Evolutionary conservation across 2,113 vertebrate genomes (phyloP).

Genomic region (Grantiella picta): DNA sequence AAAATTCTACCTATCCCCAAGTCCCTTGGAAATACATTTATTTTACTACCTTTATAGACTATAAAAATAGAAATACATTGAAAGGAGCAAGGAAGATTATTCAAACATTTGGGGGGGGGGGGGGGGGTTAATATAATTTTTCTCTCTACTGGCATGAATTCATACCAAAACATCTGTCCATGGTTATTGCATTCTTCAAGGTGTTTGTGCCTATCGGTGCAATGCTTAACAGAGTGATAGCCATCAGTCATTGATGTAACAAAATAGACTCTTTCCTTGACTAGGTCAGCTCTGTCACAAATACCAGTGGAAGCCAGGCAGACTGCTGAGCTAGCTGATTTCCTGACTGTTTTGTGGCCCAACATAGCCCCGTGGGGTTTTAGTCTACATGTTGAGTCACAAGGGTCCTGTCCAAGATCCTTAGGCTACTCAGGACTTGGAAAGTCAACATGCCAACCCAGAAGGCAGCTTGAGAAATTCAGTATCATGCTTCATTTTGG

Average conservation of each 20-base stretch:
- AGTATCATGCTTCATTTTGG: neutral
- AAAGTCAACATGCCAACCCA: neutral
- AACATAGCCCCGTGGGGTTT: fast-evolving
- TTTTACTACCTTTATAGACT: neutral
- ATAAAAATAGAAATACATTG: neutral
- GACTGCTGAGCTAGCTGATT: neutral
- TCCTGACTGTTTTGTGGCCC: neutral
- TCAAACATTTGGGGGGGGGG: fast-evolving
- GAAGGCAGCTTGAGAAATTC: neutral
- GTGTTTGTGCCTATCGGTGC: neutral
- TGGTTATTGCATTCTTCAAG: neutral
- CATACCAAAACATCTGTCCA: neutral
- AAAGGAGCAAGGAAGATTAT: neutral
- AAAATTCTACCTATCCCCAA: neutral
- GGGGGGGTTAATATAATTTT: neutral
- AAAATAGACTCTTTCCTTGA: neutral
- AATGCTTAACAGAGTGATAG: neutral
- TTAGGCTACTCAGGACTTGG: neutral
- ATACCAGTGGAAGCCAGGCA: neutral
- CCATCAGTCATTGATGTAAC: neutral
- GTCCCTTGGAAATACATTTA: neutral
- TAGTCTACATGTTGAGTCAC: neutral
- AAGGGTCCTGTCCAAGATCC: neutral
- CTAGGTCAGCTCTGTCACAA: neutral
- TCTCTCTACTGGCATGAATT: neutral